phyloP scores from a whole-genome alignment of 2,888 invertebrate species.

The Dolomedes plantarius region DNA sequence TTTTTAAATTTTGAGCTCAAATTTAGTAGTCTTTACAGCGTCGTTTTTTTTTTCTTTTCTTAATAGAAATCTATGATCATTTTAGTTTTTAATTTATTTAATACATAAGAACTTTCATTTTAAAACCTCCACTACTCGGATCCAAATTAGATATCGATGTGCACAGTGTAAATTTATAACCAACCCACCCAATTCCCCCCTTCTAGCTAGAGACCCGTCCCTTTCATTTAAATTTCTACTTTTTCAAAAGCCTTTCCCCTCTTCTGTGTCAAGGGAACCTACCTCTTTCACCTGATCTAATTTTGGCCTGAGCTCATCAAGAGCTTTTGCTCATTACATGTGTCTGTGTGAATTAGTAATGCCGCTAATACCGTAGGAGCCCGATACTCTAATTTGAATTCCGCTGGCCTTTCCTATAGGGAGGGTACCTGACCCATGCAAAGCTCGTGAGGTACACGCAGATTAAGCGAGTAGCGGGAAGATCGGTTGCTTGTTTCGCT shows the following conservation, averaged over 20 bases:
- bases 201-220: conserved; percentile 31
- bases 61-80: no score
- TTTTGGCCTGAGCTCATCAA: conserved; percentile 62
- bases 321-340: conserved; percentile 53
- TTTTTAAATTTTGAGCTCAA: no score
- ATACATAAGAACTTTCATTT: no score
- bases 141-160: background rate
- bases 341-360: conserved; percentile 66
- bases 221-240: conserved; percentile 66
- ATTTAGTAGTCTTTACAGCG: no score
- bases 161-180: conserved; percentile 38
- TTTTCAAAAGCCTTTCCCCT: conserved; percentile 57
- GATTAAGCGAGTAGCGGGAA: conserved; percentile 47
- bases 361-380: conserved; percentile 33
- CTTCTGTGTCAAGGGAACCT: conserved; percentile 47
- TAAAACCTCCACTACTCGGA: no score
- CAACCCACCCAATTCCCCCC: conserved; percentile 22
- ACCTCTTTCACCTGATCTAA: conserved; percentile 65
- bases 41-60: no score
- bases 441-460: conserved; percentile 53
- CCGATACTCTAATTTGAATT: conserved; percentile 58
- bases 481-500: conserved; percentile 49
- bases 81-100: no score
- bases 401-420: conserved; percentile 30
- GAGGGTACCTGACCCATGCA: conserved; percentile 49